These are phyloP conservation scores for Plotosus lineatus DNA, from an alignment of 2,113 vertebrate genomes.

Conservation along the genomic window DNA sequence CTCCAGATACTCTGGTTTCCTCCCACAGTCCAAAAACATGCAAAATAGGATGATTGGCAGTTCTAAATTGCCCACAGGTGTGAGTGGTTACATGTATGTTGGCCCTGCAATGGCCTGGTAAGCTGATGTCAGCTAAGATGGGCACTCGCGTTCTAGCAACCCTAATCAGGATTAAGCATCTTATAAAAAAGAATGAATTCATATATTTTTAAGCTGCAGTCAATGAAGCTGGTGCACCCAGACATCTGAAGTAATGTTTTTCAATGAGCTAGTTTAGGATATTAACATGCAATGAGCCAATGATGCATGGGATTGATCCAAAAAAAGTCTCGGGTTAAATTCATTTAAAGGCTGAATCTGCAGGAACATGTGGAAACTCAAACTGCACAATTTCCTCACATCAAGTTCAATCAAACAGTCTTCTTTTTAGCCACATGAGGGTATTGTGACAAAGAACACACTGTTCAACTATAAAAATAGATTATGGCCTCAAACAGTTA, in stretches of 20 bases:
- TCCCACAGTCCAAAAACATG: no score
- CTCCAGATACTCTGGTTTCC: no score
- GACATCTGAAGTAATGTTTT: neutral
- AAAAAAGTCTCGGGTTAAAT: neutral
- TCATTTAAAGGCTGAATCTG: neutral
- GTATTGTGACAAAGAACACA: neutral
- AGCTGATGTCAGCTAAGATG: no score
- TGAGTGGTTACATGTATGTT: no score
- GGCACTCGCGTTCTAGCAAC: no score
- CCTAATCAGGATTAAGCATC: no score
- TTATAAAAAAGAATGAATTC: no score
- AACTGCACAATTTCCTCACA: neutral
- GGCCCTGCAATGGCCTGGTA: no score
- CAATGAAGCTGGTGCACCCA: neutral
- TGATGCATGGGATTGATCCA: neutral
- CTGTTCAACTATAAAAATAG: no score
- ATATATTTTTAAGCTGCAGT: neutral
- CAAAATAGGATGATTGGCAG: no score
- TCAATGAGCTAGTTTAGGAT: neutral
- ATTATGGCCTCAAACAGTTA: neutral
- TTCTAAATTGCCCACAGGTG: no score
- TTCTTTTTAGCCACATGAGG: neutral
- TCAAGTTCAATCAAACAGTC: neutral
- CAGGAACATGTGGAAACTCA: neutral
- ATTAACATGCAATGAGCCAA: neutral